Base-by-base conservation (phyloP, 2,113 vertebrate species). In the Dasypus novemcinctus region DNA sequence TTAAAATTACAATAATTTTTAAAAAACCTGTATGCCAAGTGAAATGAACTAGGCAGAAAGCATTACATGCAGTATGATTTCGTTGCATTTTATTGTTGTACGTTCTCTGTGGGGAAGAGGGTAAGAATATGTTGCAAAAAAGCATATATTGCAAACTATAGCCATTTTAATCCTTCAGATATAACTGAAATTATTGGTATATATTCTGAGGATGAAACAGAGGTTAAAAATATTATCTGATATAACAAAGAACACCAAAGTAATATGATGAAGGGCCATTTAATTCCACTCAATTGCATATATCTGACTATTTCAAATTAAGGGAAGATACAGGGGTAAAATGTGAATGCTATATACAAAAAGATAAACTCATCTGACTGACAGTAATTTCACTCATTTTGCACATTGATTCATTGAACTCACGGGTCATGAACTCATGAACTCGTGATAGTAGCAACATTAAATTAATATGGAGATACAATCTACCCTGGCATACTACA, bases 381-480 rank as follows among this genome's bases (percentile, higher is more conserved):
- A n/a, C 12, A 31, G 41, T 36, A 25, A 66, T 57, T 57, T 80
- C 57, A 75, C 20, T 31, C 23, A 46, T 83, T 75, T 46, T 66
- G 4, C 1, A 66, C 12, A 4, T 0, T 49, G 21, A 31, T 0
- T 15, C 12, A 41, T 33, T 75, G 38, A 76, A 52, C 5, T n/a
- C 20, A 59, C 25, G 38, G 8, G 8, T 59, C 33, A 68, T 43
- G 12, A 82, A 63, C 1, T 79, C 61, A 80, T 29, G 7, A 74
- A 49, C 49, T 49, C 12, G 49, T 49, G 52, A 54, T 54, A 14
- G 52, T 21, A 41, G 29, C 83, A 81, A 46, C 5, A n/a, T 41
- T n/a, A 31, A 38, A 61, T 61, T 5, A 33, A 31, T 14, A 3
- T 61, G 7, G 21, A 46, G 17, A 46, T 41, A 72, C 9, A 33